Conservation (phyloP, 2,113 vertebrate genomes). For the Atractosteus spatula region DNA sequence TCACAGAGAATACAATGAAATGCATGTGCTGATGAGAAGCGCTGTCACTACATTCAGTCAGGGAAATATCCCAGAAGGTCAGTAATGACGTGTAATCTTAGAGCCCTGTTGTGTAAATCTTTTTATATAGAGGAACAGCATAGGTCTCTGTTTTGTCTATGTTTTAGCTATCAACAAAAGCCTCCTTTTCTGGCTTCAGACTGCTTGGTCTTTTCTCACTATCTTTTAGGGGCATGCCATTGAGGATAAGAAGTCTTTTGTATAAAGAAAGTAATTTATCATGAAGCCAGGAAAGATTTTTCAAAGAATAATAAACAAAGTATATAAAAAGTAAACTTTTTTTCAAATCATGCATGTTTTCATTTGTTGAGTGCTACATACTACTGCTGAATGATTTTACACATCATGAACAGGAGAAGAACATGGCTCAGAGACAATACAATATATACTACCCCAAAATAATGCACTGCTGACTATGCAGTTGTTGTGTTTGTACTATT, state of each 20-base stretch:
- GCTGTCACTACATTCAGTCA: too few relatives aligned
- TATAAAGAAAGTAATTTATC: neutral
- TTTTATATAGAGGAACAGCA: neutral
- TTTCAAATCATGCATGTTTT: too few relatives aligned
- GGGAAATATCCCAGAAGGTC: too few relatives aligned
- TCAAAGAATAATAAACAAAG: neutral
- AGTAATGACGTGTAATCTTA: neutral
- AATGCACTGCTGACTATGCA: too few relatives aligned
- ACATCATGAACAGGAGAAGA: too few relatives aligned
- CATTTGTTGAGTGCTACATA: too few relatives aligned
- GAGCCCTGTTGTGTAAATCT: neutral
- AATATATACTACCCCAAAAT: too few relatives aligned
- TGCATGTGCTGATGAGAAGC: too few relatives aligned
- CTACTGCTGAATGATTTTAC: too few relatives aligned
- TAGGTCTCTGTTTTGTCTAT: neutral
- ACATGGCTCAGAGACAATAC: too few relatives aligned
- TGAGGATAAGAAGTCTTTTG: neutral
- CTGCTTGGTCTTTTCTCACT: neutral
- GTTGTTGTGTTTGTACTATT: too few relatives aligned
- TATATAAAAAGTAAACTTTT: neutral
- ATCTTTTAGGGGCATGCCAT: neutral
- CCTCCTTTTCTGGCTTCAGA: neutral
- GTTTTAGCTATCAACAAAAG: neutral
- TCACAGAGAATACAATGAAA: too few relatives aligned
- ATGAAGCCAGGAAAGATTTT: neutral